Base-by-base conservation (phyloP, 1,140 invertebrate species). In the Ips typographus region DNA sequence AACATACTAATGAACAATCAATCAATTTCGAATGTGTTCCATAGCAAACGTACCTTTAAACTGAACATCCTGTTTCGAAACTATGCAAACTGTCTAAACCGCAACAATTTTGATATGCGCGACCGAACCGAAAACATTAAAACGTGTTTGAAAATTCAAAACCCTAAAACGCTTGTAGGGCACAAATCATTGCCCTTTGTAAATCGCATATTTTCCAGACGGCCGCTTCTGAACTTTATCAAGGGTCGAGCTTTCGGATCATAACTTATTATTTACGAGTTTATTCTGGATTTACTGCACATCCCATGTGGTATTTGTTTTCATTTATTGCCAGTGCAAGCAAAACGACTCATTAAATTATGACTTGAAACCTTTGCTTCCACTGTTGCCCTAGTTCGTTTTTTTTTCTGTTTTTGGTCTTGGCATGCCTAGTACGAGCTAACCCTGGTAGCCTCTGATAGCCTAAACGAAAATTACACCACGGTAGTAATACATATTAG, bases 361-460 rank as follows among this genome's bases (percentile, higher is more conserved):
- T 22, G 22, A 22, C 22, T 22, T 22, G 22, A 22, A 22, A 22
- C 22, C 22, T 22, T 22, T 22, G 22, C 22, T 22, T 22, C 0
- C 22, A 22, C 44, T 6, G 44, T 49, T 22, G 6, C 22, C 44
- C 44, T 8, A 22, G 39, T 69, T 70, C 70, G 43, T 71, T 74
- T 70, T 63, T 58, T 67, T 8, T 66, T 63, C 63, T 74, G 70
- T 74, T 71, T 65, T 71, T 70, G 72, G 75, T 72, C 74, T 71
- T 71, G 64, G 71, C 74, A 75, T 75, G 70, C 70, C 51, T 74
- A 94, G 92, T 94, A 94, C 84, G 90, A 92, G 82, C 84, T 94
- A 83, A 91, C 89, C 75, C 84, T 94, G 85, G 91, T 93, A 75
- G 92, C 91, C 53, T 94, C 92, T 61, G 92, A 94, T 83, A 91